These are phyloP conservation scores for Mormyrus iriodes DNA, from an alignment of 2,113 vertebrate species.

Conservation along the genomic window DNA sequence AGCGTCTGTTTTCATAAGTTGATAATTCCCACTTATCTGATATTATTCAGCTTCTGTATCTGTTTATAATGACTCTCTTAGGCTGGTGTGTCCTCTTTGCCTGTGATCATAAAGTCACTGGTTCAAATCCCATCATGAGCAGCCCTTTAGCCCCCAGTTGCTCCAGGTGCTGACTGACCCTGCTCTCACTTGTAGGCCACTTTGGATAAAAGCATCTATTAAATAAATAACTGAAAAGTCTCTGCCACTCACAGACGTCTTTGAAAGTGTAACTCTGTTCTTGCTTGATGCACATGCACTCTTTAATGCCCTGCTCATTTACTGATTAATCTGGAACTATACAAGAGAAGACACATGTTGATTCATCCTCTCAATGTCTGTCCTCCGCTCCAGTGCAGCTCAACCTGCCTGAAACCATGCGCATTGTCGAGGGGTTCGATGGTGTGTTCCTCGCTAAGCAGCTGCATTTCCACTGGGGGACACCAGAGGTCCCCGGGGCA, in stretches of 20 bases:
- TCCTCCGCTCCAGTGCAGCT: conserved; percentile 37
- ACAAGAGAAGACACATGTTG: background rate
- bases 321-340: background rate
- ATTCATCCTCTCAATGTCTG: background rate
- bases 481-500: conserved; percentile 38
- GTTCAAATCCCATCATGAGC: too few relatives aligned
- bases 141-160: background rate
- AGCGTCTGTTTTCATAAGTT: background rate
- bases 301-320: background rate
- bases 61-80: background rate
- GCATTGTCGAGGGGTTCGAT: conserved; percentile 39
- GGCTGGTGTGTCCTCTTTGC: background rate
- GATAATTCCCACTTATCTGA: background rate
- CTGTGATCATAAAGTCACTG: background rate
- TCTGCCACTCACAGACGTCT: background rate
- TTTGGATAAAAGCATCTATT: background rate
- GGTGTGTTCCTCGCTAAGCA: conserved; percentile 38
- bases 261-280: background rate
- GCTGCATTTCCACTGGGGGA: conserved; percentile 59
- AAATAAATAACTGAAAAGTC: background rate
- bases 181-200: background rate
- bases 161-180: background rate
- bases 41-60: background rate
- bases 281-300: background rate
- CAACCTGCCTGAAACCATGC: conserved; percentile 39